phyloP scores from a whole-genome alignment of 2,888 invertebrate genomes.

The Salpingus planirostris region DNA sequence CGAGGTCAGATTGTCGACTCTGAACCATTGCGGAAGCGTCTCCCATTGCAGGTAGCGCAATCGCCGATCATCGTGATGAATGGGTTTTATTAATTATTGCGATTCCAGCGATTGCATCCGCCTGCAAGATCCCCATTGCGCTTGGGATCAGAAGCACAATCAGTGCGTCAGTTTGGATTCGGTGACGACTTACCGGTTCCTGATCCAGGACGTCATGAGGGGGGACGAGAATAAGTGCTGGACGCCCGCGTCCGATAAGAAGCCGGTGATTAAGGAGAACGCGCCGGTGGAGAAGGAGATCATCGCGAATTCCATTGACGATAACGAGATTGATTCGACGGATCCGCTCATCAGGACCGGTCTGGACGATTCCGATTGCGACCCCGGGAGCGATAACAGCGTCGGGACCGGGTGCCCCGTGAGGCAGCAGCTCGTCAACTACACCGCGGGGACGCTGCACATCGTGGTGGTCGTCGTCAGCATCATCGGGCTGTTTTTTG shows the following conservation, averaged over 20 bases:
- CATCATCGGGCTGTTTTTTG: constrained; percentile 69
- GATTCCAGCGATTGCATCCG: constrained; percentile 68
- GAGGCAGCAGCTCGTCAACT: constrained; percentile 54
- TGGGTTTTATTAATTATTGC: constrained; percentile 17
- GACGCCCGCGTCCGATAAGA: constrained; percentile 20
- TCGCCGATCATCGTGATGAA: background rate
- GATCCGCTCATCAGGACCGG: constrained; percentile 18
- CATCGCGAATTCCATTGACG: constrained; percentile 35
- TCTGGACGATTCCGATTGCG: constrained; percentile 36
- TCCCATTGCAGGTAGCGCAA: constrained; percentile 52
- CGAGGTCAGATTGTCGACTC: constrained; percentile 73
- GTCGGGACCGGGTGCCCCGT: constrained; percentile 34
- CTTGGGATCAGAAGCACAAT: constrained; percentile 70
- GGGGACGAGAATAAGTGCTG: constrained; percentile 55
- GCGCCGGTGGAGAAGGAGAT: constrained; percentile 23
- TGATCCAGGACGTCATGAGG: constrained; percentile 63
- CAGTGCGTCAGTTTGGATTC: constrained; percentile 49
- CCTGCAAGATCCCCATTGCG: constrained; percentile 95
- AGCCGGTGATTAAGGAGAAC: constrained; percentile 12
- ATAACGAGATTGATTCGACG: constrained; percentile 27
- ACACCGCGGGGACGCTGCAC: constrained; percentile 72
- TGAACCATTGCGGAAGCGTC: constrained; percentile 73
- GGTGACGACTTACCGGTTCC: constrained; percentile 32
- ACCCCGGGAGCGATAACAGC: constrained; percentile 22
- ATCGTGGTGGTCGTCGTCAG: constrained; percentile 69